Evolutionary conservation across 1,140 invertebrate genomes (phyloP), one percentile per base, ranked within the genome.

Genomic region (Drosophila chauvacae): DNA sequence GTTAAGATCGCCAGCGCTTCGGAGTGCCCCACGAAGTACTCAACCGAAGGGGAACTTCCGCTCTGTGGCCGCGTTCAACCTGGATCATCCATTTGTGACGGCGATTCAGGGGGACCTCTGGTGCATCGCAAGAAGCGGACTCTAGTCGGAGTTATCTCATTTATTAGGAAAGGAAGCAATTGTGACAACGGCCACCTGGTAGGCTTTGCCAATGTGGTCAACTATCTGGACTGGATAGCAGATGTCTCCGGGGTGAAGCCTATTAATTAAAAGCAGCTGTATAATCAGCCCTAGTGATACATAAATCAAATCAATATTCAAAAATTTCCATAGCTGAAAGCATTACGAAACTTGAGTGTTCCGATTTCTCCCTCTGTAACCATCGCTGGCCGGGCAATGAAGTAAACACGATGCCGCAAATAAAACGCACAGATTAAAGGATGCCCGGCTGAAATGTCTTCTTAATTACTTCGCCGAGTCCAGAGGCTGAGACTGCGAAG

Each of bases 381-480:
- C 42, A 45, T 26, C 26, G 20, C 42, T 39, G 50, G 28, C 16
- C 23, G 20, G 33, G 66, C 66, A 58, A 56, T 50, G 53, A 71
- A 61, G 57, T 57, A 66, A 57, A 66, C 72, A 76, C 70, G 72
- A 76, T 44, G 81, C 71, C 78, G 79, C 78, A 90, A 91, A 91
- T 91, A 91, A 91, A 91, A 91, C 85, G 90, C 90, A 91, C 85
- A 91, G 90, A 91, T 91, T 91, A 91, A 91, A 91, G 84, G 90
- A 91, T 90, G 80, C 85, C 90, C 85, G 81, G 80, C 70, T 82
- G 79, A 91, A 91, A 91, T 91, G 90, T 91, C 85, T 91, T 91
- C 90, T 91, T 91, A 91, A 91, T 91, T 91, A 91, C 90, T 88
- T 91, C 62, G 88, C 78, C 77, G 77, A 90, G 81, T 90, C 86